A percentile compares a stretch with the other conserved stretches of the same genome.
Evolutionary conservation across 2,888 invertebrate genomes (phyloP).

Genomic region (Troides aeacus): DNA sequence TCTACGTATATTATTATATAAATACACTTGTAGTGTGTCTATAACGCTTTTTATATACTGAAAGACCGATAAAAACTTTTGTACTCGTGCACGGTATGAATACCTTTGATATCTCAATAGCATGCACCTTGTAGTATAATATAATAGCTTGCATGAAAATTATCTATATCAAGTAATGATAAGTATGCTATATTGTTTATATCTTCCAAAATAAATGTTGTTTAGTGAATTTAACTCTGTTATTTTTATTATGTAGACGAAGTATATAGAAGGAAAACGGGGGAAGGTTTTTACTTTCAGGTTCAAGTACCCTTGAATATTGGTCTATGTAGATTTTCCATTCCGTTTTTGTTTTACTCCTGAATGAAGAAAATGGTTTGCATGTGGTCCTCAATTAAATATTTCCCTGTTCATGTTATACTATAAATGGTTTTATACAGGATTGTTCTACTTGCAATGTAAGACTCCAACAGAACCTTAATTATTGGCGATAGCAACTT

Average conservation of each 20-base stretch:
- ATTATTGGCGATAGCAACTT: slow-evolving; percentile 27
- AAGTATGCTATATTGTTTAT: slow-evolving; percentile 50
- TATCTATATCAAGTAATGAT: slow-evolving; percentile 47
- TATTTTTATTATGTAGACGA: slow-evolving; percentile 52
- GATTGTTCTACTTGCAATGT: slow-evolving; percentile 12
- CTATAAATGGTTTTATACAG: not conserved
- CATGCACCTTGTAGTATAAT: slow-evolving; percentile 69
- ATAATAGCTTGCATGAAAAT: slow-evolving; percentile 74
- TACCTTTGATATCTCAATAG: slow-evolving; percentile 45
- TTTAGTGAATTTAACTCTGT: slow-evolving; percentile 57
- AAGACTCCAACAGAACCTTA: slow-evolving; percentile 17
- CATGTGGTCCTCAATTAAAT: slow-evolving; percentile 54
- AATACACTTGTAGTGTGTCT: slow-evolving; percentile 38
- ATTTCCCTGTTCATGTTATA: slow-evolving; percentile 30
- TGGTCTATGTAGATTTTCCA: slow-evolving; percentile 31
- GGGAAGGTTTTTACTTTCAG: slow-evolving; percentile 46
- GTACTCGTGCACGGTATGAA: slow-evolving; percentile 53
- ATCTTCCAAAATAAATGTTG: slow-evolving; percentile 80
- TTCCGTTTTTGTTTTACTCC: slow-evolving; percentile 35
- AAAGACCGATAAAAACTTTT: slow-evolving; percentile 30
- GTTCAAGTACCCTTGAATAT: slow-evolving; percentile 42
- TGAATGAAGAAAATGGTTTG: slow-evolving; percentile 44
- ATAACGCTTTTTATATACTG: slow-evolving; percentile 41
- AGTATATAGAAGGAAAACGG: slow-evolving; percentile 47
- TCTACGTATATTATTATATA: not conserved